Evolutionary conservation across 2,888 invertebrate species (phyloP).

Genomic region (Siphlonurus alternatus): DNA sequence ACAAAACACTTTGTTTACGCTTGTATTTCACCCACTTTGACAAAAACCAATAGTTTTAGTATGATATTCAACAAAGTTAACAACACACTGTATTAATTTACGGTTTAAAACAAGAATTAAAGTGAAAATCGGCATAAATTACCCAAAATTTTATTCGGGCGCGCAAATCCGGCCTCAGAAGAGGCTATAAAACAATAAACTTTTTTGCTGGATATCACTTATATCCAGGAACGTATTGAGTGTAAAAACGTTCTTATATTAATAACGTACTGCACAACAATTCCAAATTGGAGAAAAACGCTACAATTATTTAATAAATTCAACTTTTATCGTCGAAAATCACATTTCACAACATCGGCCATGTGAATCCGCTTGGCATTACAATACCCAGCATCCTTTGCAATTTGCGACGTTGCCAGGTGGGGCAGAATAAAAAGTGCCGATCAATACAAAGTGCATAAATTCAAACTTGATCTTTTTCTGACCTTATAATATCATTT

Average conservation of each 20-base stretch:
- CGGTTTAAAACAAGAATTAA: too few relatives aligned
- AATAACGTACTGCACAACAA: not conserved
- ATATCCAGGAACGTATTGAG: not conserved
- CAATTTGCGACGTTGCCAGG: not conserved
- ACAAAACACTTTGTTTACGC: too few relatives aligned
- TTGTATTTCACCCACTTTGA: too few relatives aligned
- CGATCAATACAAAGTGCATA: too few relatives aligned
- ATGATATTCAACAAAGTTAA: too few relatives aligned
- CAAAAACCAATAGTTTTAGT: too few relatives aligned
- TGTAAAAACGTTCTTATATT: not conserved
- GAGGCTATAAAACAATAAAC: not conserved
- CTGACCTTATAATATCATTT: too few relatives aligned
- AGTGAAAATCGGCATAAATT: too few relatives aligned
- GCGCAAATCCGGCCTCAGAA: not conserved
- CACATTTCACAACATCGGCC: not conserved
- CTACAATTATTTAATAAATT: not conserved
- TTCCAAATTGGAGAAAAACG: not conserved
- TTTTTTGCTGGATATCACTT: not conserved
- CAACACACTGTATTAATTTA: too few relatives aligned
- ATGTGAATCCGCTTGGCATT: constrained; percentile 2
- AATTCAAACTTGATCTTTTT: too few relatives aligned
- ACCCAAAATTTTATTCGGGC: not conserved
- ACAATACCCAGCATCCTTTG: not conserved
- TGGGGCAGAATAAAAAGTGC: too few relatives aligned
- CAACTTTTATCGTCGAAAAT: not conserved